phyloP scores from a whole-genome alignment of 2,888 invertebrate genomes.

The Didymodactylos carnosus region DNA sequence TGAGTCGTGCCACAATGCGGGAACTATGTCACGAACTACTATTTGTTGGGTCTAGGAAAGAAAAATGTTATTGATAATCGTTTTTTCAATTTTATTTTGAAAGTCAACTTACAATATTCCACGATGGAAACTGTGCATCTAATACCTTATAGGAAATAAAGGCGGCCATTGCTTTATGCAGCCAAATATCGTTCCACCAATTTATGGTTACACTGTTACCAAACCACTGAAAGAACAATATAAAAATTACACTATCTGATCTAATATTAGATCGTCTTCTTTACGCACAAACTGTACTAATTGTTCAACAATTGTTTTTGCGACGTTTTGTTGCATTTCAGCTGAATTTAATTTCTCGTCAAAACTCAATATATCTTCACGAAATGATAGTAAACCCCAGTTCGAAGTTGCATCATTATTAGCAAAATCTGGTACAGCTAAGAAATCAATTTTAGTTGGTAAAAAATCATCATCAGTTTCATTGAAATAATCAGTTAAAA shows the following conservation, averaged over 20 bases:
- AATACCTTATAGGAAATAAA: not conserved
- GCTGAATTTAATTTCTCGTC: not conserved
- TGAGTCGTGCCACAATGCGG: constrained; percentile 10
- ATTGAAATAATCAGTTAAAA: not conserved
- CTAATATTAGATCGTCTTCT: not conserved
- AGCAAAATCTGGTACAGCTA: constrained; percentile 7
- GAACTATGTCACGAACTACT: not conserved
- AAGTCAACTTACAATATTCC: constrained; percentile 1
- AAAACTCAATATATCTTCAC: constrained; percentile 1
- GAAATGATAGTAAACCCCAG: constrained; percentile 3
- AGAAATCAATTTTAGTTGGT: not conserved
- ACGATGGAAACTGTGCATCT: not conserved
- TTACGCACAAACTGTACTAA: not conserved
- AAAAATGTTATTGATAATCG: not conserved
- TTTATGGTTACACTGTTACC: constrained; percentile 1
- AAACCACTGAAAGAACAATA: constrained; percentile 1
- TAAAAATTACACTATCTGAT: not conserved
- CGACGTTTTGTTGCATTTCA: not conserved
- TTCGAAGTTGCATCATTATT: not conserved
- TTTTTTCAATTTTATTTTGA: not conserved
- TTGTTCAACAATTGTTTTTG: constrained; percentile 1
- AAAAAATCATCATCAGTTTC: not conserved
- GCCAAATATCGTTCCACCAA: constrained; percentile 14
- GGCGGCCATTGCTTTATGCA: constrained; percentile 2
- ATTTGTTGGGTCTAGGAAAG: not conserved